Conservation (phyloP, 1,140 invertebrate species). For the Eulimnadia texana region DNA sequence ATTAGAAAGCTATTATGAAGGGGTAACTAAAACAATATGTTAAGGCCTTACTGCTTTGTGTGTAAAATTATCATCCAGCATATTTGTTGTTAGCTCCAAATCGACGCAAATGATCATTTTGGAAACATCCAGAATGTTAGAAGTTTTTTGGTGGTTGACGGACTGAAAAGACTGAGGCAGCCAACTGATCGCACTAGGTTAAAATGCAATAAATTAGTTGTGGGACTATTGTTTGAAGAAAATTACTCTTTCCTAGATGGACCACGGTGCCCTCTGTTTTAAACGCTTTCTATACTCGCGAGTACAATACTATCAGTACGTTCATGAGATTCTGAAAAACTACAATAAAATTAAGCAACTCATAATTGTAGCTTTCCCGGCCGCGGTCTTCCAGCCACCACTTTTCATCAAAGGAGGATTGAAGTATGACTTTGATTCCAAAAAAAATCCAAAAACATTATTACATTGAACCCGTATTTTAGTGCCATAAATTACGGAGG, state of each 20-base stretch:
- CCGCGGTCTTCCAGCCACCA: conserved; percentile 26
- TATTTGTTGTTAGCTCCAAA: conserved; percentile 18
- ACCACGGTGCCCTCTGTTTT: conserved; percentile 33
- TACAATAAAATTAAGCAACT: too few relatives aligned
- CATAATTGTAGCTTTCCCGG: conserved; percentile 59
- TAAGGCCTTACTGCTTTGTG: too few relatives aligned
- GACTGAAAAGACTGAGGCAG: conserved; percentile 29
- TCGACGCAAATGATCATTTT: conserved; percentile 32
- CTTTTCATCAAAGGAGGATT: conserved; percentile 21
- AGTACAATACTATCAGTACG: conserved; percentile 38
- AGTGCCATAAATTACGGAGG: conserved; percentile 48
- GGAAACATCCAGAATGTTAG: conserved; percentile 32
- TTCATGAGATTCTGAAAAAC: too few relatives aligned
- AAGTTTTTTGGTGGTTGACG: conserved; percentile 15
- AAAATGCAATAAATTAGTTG: too few relatives aligned
- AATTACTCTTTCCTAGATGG: conserved; percentile 27
- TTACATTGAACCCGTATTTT: background rate
- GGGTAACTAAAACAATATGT: conserved; percentile 30
- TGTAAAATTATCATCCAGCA: too few relatives aligned
- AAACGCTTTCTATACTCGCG: conserved; percentile 38
- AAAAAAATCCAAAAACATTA: conserved; percentile 14
- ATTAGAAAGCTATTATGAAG: conserved; percentile 30
- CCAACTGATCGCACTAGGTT: conserved; percentile 26
- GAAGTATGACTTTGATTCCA: too few relatives aligned
- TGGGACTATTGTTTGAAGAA: too few relatives aligned